These are phyloP conservation scores for Halocynthia aurantium DNA, from an alignment of 23 tunicate species.

Conservation along the genomic window DNA sequence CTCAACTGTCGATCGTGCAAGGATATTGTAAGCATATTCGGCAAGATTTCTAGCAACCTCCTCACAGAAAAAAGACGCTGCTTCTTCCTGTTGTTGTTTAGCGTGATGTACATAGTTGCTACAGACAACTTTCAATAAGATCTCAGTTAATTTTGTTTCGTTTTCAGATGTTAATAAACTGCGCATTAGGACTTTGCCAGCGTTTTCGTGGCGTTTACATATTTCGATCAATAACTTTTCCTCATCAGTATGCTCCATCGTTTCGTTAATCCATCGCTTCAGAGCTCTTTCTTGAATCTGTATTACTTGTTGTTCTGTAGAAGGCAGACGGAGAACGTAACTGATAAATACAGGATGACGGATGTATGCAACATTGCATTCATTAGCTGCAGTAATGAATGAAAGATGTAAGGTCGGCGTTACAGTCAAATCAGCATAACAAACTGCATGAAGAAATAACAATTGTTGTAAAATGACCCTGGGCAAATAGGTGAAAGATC, in stretches of 20 bases:
- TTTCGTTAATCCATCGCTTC: neutral
- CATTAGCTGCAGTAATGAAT: neutral
- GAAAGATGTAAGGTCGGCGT: neutral
- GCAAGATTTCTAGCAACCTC: neutral
- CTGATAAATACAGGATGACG: slow-evolving; percentile 2
- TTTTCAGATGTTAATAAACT: neutral
- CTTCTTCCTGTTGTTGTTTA: neutral
- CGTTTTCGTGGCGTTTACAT: neutral
- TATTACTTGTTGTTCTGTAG: neutral
- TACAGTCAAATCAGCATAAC: neutral
- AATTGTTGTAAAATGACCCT: neutral
- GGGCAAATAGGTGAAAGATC: neutral
- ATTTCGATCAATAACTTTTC: neutral
- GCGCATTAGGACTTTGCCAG: neutral
- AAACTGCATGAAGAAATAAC: neutral
- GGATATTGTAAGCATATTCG: neutral
- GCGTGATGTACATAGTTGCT: neutral
- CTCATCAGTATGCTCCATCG: neutral
- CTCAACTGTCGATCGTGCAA: neutral
- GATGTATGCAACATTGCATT: neutral
- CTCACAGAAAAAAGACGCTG: neutral
- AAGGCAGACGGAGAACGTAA: neutral
- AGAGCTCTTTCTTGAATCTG: neutral
- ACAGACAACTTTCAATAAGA: neutral
- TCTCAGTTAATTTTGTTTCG: neutral